Conservation (phyloP, 2,113 vertebrate species). For the Sisor rabdophorus region DNA sequence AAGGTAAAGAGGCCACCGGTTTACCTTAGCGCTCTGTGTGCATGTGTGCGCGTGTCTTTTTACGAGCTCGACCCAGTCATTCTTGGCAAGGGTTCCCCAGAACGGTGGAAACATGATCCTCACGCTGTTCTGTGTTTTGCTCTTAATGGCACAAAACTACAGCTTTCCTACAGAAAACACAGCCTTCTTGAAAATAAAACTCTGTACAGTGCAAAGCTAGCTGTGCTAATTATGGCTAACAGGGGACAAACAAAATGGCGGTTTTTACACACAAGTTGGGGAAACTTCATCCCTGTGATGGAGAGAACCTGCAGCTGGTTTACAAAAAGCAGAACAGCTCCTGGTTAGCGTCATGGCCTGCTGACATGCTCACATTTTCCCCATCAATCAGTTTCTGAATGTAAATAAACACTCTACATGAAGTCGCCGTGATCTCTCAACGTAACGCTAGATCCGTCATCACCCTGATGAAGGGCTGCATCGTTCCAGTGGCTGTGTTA, state of each 20-base stretch:
- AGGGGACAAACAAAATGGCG: slow-evolving; percentile 48
- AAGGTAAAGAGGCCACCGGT: slow-evolving; percentile 6
- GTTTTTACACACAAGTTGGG: slow-evolving; percentile 38
- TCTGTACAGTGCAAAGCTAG: slow-evolving; percentile 47
- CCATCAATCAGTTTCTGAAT: slow-evolving; percentile 19
- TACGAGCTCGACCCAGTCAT: slow-evolving; percentile 53
- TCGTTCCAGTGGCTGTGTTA: background rate
- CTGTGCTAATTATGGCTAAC: slow-evolving; percentile 50
- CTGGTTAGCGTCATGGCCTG: slow-evolving; percentile 8
- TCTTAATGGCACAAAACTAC: slow-evolving; percentile 59
- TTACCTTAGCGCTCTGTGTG: background rate
- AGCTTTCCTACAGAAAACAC: slow-evolving; percentile 48
- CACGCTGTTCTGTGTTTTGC: slow-evolving; percentile 46
- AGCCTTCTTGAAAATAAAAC: slow-evolving; percentile 37
- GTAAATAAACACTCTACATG: slow-evolving; percentile 5
- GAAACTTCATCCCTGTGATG: slow-evolving; percentile 33
- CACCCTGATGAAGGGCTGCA: background rate
- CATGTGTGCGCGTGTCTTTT: slow-evolving; percentile 34
- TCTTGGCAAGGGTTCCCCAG: slow-evolving; percentile 53
- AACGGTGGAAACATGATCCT: slow-evolving; percentile 54
- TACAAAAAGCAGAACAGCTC: slow-evolving; percentile 29
- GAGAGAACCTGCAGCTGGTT: slow-evolving; percentile 15
- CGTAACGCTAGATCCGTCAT: background rate
- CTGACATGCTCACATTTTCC: slow-evolving; percentile 27
- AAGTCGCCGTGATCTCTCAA: background rate